Evolutionary conservation across 2,797 vertebrate genomes (phyloP).

Genomic region (Micromesistius poutassou): DNA sequence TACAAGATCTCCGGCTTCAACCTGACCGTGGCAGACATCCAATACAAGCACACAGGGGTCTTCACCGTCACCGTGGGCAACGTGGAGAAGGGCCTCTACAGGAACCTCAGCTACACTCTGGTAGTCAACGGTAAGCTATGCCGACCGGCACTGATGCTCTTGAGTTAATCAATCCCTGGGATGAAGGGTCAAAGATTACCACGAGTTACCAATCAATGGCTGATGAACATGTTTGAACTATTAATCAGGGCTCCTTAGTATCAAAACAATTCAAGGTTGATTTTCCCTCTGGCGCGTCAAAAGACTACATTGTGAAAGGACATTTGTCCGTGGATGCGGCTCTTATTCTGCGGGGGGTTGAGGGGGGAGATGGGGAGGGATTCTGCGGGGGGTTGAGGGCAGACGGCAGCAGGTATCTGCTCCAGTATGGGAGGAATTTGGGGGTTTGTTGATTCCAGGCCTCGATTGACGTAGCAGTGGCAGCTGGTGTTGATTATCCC

Average conservation of each 20-base stretch:
- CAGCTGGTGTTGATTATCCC: slow-evolving; percentile 76
- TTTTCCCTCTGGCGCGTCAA: neutral
- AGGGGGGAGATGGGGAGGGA: neutral
- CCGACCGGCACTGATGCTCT: slow-evolving; percentile 4
- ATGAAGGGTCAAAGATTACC: neutral
- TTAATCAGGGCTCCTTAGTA: neutral
- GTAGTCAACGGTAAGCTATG: slow-evolving; percentile 76
- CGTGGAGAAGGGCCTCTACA: slow-evolving; percentile 63
- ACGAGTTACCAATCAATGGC: neutral
- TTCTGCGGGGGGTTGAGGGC: slow-evolving; percentile 25
- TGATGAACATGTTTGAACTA: neutral
- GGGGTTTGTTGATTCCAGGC: slow-evolving; percentile 66
- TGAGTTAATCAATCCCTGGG: neutral
- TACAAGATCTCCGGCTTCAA: slow-evolving; percentile 67
- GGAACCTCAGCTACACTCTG: slow-evolving; percentile 81
- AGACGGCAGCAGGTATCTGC: slow-evolving; percentile 73
- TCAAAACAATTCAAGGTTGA: too few species aligned
- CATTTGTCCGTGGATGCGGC: neutral
- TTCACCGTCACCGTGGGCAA: slow-evolving; percentile 80
- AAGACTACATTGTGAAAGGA: neutral
- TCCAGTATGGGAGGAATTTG: slow-evolving; percentile 70
- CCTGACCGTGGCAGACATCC: slow-evolving; percentile 75
- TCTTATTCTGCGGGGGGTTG: neutral
- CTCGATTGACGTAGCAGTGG: slow-evolving; percentile 63
- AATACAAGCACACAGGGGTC: slow-evolving; percentile 75